Evolutionary conservation across 2,797 vertebrate species (phyloP).

Genomic region (Gymnothorax reevesii): DNA sequence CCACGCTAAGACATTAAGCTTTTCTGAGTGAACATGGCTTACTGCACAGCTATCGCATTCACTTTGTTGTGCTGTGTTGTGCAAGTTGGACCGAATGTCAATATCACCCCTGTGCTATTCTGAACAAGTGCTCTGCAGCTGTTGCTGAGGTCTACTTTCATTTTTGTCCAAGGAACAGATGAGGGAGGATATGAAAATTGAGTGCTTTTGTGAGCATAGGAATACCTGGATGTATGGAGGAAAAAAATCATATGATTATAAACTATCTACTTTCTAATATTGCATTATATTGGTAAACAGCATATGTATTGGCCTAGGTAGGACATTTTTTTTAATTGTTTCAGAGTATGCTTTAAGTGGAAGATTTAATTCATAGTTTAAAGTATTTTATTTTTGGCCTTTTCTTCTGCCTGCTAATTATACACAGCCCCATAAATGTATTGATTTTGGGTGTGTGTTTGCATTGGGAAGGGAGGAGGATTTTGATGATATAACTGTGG

Average conservation of each 20-base stretch:
- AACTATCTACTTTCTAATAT: slow-evolving; percentile 12
- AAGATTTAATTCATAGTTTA: neutral
- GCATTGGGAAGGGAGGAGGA: neutral
- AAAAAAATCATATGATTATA: slow-evolving; percentile 24
- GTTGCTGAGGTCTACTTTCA: slow-evolving; percentile 9
- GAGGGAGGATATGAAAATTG: slow-evolving; percentile 8
- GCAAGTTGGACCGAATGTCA: slow-evolving; percentile 16
- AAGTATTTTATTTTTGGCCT: neutral
- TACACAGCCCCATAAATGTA: neutral
- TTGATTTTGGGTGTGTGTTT: neutral
- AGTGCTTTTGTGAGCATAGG: slow-evolving; percentile 1
- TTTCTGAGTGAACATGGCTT: neutral
- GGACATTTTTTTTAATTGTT: slow-evolving; percentile 12
- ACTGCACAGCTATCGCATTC: neutral
- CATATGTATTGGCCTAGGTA: slow-evolving; percentile 9
- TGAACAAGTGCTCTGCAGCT: neutral
- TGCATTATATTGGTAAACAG: slow-evolving; percentile 23
- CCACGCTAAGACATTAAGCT: too few species aligned
- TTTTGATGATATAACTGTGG: neutral
- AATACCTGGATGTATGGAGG: slow-evolving; percentile 20
- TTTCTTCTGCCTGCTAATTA: neutral
- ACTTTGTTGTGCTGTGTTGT: slow-evolving; percentile 12
- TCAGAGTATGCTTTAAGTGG: slow-evolving; percentile 20
- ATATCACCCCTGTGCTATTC: slow-evolving; percentile 3
- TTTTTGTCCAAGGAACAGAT: slow-evolving; percentile 21